phyloP scores from a whole-genome alignment of 2,113 vertebrate genomes.

The Callorhinus ursinus region DNA sequence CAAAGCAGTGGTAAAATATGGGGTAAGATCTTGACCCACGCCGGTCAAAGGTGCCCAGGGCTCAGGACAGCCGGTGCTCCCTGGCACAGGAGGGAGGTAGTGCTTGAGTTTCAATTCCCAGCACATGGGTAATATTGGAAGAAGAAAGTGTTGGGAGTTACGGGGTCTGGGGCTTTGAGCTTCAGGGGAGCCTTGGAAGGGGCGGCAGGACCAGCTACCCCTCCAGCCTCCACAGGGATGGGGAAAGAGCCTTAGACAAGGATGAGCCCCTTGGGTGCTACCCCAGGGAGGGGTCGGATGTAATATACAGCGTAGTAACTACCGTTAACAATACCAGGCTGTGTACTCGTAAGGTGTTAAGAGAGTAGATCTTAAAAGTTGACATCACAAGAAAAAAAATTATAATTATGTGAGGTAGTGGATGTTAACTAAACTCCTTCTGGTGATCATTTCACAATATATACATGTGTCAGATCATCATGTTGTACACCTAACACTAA shows the following conservation, averaged over 20 bases:
- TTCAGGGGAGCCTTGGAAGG: neutral
- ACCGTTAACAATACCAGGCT: neutral
- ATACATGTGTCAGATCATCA: neutral
- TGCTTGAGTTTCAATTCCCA: neutral
- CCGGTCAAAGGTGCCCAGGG: neutral
- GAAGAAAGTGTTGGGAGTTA: neutral
- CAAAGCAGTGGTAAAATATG: neutral
- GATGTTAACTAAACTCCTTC: neutral
- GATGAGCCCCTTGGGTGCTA: neutral
- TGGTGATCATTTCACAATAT: neutral
- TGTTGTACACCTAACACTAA: neutral
- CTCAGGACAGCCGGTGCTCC: neutral
- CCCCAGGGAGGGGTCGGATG: rapidly evolving
- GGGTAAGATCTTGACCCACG: neutral
- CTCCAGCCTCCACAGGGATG: rapidly evolving
- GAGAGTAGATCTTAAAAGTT: neutral
- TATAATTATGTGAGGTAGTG: neutral
- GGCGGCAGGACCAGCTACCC: neutral
- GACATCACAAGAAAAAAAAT: neutral
- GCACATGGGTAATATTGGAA: neutral
- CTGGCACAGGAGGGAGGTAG: neutral
- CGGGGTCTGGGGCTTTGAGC: neutral
- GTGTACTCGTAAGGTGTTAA: neutral
- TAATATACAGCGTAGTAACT: neutral
- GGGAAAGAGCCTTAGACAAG: neutral